These are phyloP conservation scores for Zosterops hypoxanthus DNA, from an alignment of 2,113 vertebrate species.

Conservation along the genomic window DNA sequence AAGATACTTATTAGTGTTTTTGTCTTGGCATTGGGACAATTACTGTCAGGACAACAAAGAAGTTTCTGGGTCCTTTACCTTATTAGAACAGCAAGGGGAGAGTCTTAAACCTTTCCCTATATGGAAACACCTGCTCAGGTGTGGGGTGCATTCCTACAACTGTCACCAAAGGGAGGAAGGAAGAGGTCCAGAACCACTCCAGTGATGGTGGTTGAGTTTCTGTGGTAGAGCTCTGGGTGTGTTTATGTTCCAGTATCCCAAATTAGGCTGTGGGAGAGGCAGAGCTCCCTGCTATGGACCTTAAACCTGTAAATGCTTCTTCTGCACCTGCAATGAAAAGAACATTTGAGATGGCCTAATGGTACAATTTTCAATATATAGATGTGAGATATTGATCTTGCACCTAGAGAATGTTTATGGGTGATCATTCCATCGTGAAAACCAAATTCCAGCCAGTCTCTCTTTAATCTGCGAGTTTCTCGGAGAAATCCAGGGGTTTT, in stretches of 20 bases:
- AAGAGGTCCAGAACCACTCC: neutral
- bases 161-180: neutral
- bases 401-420: neutral
- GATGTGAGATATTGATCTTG: rapidly evolving
- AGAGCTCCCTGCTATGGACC: neutral
- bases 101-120: too few species aligned
- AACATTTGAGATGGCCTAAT: neutral
- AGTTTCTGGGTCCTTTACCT: too few species aligned
- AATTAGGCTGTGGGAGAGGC: neutral
- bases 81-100: too few species aligned
- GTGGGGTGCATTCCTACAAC: too few species aligned
- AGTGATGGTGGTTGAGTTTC: neutral
- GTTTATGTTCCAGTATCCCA: rapidly evolving
- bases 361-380: neutral
- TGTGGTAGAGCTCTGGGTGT: neutral
- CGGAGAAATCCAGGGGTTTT: neutral
- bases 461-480: neutral
- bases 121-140: too few species aligned
- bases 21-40: too few species aligned
- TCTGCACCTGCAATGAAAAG: neutral
- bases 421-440: neutral
- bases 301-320: neutral
- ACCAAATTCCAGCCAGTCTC: neutral
- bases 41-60: too few species aligned
- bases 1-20: too few species aligned